Conservation (phyloP, 1,140 invertebrate species). For the Cyclina sinensis region DNA sequence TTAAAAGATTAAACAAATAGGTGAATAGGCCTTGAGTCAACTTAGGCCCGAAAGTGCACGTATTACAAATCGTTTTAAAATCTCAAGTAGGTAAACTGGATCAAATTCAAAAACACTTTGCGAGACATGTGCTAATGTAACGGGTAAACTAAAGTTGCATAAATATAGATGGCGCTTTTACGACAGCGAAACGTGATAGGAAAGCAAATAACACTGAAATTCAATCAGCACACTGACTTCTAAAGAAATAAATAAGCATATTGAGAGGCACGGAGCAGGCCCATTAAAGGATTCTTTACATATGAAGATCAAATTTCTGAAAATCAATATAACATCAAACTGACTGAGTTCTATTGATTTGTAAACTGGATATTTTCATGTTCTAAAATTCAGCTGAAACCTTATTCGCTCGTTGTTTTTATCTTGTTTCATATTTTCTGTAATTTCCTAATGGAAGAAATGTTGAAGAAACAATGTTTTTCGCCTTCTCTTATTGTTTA, state of each 20-base stretch:
- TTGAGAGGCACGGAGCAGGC: slow-evolving; percentile 25
- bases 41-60: too few relatives aligned
- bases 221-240: neutral
- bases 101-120: slow-evolving; percentile 2
- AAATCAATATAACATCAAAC: slow-evolving; percentile 65
- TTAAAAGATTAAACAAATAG: too few relatives aligned
- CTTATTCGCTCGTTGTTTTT: neutral
- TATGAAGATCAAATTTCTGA: slow-evolving; percentile 54
- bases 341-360: slow-evolving; percentile 50
- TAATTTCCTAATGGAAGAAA: slow-evolving; percentile 26
- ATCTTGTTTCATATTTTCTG: neutral
- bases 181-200: slow-evolving; percentile 24
- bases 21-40: too few relatives aligned
- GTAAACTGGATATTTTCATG: slow-evolving; percentile 4
- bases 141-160: slow-evolving; percentile 10
- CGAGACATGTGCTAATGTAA: neutral
- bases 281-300: slow-evolving; percentile 66
- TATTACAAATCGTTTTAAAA: neutral
- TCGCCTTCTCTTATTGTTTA: too few relatives aligned
- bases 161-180: slow-evolving; percentile 37
- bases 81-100: neutral
- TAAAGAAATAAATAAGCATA: slow-evolving; percentile 61
- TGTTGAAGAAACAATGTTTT: too few relatives aligned
- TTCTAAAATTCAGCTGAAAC: slow-evolving; percentile 15
- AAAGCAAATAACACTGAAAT: slow-evolving; percentile 57